Percentiles rank a stretch among this genome's conserved stretches.
phyloP scores from a whole-genome alignment of 2,113 vertebrate genomes.

The Hippocampus mohnikei region DNA sequence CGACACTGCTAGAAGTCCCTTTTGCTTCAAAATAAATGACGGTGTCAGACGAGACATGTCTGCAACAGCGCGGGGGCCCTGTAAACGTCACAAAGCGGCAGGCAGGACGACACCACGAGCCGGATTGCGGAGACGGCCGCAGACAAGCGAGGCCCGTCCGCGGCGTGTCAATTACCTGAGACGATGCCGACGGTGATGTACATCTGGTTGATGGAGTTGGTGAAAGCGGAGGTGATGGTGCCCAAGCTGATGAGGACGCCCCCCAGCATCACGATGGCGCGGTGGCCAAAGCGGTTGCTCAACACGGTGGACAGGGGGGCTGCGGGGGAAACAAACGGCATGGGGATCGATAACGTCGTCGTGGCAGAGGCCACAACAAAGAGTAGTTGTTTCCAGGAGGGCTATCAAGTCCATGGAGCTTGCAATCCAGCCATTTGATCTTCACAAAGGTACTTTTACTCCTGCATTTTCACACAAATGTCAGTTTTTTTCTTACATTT shows the following conservation, averaged over 20 bases:
- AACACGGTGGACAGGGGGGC: conserved; percentile 85
- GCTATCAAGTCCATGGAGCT: too few species aligned
- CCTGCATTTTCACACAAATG: too few species aligned
- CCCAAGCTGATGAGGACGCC: conserved; percentile 84
- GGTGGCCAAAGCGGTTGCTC: conserved; percentile 84
- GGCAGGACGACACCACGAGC: neutral
- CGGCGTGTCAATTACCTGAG: conserved; percentile 86
- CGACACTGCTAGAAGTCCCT: conserved; percentile 58
- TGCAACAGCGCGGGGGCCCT: neutral
- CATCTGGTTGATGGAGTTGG: conserved; percentile 81
- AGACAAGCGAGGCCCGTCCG: neutral
- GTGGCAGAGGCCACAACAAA: neutral
- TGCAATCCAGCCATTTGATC: too few species aligned
- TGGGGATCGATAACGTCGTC: neutral
- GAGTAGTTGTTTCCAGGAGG: too few species aligned
- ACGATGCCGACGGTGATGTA: conserved; percentile 84
- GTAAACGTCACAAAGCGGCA: neutral
- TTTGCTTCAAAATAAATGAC: conserved; percentile 26
- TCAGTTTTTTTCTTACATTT: too few species aligned
- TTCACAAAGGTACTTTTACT: too few species aligned
- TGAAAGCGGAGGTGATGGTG: conserved; percentile 82
- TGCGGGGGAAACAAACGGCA: conserved; percentile 35
- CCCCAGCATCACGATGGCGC: conserved; percentile 83
- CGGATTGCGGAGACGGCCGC: neutral
- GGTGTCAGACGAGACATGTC: neutral